These are phyloP conservation scores for Nephrotoma guestfalica DNA, from an alignment of 2,888 invertebrate species.

Conservation along the genomic window DNA sequence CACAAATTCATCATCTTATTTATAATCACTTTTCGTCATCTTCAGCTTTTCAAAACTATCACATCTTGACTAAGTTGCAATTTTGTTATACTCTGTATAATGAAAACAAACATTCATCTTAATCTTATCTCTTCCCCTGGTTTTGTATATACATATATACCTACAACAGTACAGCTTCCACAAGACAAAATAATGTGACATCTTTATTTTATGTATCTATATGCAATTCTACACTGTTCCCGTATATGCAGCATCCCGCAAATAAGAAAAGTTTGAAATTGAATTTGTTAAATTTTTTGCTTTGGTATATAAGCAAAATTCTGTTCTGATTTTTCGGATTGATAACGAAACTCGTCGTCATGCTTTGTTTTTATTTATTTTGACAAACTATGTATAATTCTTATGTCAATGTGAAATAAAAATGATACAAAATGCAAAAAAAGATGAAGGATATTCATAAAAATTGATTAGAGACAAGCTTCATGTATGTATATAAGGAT, in stretches of 20 bases:
- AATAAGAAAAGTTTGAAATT: not conserved
- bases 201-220: not conserved
- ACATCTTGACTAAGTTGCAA: not conserved
- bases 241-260: not conserved
- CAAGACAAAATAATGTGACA: not conserved
- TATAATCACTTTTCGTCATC: not conserved
- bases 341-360: not conserved
- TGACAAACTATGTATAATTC: not conserved
- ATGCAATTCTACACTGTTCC: not conserved
- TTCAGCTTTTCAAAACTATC: not conserved
- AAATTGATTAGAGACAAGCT: not conserved
- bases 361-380: not conserved
- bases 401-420: not conserved
- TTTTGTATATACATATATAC: not conserved
- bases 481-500: not conserved
- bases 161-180: not conserved
- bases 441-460: not conserved
- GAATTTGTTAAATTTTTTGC: not conserved
- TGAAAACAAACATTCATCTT: not conserved
- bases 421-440: not conserved
- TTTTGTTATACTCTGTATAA: not conserved
- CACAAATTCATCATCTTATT: not conserved
- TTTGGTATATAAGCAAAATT: not conserved
- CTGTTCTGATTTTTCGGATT: not conserved
- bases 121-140: not conserved